phyloP scores from a whole-genome alignment of 23 tunicate genomes.

The Botrylloides violaceus region DNA sequence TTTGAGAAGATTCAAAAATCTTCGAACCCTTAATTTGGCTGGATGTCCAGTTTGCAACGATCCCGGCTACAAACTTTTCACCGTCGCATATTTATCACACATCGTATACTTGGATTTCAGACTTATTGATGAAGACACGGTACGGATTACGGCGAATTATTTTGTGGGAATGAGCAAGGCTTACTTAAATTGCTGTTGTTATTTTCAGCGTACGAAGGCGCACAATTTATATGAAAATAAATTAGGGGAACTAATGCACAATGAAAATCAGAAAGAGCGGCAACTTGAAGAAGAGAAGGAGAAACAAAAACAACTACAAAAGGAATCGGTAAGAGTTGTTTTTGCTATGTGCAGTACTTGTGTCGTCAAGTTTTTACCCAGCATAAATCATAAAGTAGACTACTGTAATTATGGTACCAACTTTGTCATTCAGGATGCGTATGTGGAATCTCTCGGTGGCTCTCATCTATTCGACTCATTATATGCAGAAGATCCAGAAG shows the following conservation, averaged over 20 bases:
- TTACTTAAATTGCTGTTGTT: background rate
- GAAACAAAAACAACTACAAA: constrained; percentile 27
- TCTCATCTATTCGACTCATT: constrained; percentile 64
- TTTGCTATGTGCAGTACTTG: too few relatives aligned
- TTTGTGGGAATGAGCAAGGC: background rate
- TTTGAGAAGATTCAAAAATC: constrained; percentile 57
- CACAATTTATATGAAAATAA: constrained; percentile 81
- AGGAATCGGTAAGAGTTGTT: constrained; percentile 28
- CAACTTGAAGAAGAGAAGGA: constrained; percentile 23
- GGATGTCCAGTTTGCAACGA: constrained; percentile 89
- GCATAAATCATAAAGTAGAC: too few relatives aligned
- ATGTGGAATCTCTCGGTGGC: constrained; percentile 62
- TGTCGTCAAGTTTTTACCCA: too few relatives aligned
- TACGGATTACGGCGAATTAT: constrained; percentile 2
- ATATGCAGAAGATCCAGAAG: constrained; percentile 96
- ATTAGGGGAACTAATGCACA: constrained; percentile 84
- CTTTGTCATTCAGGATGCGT: constrained; percentile 67
- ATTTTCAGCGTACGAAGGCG: constrained; percentile 70
- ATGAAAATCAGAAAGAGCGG: constrained; percentile 58
- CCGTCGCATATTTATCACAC: constrained; percentile 79
- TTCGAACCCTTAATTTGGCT: constrained; percentile 69
- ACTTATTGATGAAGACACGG: constrained; percentile 82
- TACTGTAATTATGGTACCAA: background rate
- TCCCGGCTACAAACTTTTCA: constrained; percentile 70
- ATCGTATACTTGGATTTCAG: constrained; percentile 88